phyloP scores from a whole-genome alignment of 2,888 invertebrate species.

The Eristalinus sepulchralis region DNA sequence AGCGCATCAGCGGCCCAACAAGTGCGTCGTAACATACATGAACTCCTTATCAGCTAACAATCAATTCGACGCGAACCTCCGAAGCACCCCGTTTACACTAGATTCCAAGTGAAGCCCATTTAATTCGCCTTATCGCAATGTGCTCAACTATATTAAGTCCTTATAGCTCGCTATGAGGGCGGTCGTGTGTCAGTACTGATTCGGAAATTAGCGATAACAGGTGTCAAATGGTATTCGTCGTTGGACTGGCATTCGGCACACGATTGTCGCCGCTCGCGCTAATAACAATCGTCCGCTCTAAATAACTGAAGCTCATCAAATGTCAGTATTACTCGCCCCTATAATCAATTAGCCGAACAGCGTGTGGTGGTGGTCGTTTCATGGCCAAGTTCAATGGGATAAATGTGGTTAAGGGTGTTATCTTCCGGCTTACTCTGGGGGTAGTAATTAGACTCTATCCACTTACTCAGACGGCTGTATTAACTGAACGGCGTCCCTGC shows the following conservation, averaged over 20 bases:
- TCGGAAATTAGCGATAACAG: slow-evolving; percentile 33
- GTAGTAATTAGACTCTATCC: not conserved
- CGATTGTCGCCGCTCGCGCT: slow-evolving; percentile 7
- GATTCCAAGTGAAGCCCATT: not conserved
- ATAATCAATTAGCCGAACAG: slow-evolving; percentile 43
- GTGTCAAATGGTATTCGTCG: slow-evolving; percentile 9
- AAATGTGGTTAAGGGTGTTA: not conserved
- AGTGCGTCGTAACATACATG: not conserved
- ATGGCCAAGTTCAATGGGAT: slow-evolving; percentile 48
- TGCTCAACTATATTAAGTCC: not conserved
- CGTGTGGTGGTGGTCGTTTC: slow-evolving; percentile 18
- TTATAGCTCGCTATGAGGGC: not conserved
- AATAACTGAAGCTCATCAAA: slow-evolving; percentile 14
- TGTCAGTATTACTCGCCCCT: not conserved
- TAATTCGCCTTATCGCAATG: not conserved
- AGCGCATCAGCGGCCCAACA: not conserved
- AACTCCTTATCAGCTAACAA: not conserved
- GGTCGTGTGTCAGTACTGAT: not conserved
- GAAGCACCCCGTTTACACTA: not conserved
- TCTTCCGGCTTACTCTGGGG: not conserved
- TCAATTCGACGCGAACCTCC: not conserved
- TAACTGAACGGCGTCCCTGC: not conserved
- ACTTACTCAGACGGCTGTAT: not conserved
- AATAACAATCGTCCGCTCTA: not conserved
- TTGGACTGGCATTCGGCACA: not conserved